These are phyloP conservation scores for Thymallus thymallus DNA, from an alignment of 2,113 vertebrate genomes.

Conservation along the genomic window DNA sequence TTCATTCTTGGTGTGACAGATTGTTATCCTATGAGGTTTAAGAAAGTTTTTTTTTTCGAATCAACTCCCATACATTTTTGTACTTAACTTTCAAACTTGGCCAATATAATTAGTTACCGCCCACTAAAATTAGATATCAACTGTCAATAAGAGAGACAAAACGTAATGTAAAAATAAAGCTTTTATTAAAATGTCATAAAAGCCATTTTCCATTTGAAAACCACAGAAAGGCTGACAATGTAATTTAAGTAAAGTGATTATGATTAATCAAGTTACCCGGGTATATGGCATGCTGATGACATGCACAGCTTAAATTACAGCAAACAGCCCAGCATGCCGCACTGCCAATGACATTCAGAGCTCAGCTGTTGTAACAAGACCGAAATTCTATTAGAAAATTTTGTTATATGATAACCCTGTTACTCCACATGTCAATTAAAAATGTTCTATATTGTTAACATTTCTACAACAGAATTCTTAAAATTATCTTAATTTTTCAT, in stretches of 20 bases:
- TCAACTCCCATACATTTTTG: too few relatives aligned
- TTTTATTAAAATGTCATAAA: conserved; percentile 7
- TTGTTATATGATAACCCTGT: not conserved
- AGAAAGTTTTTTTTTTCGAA: too few relatives aligned
- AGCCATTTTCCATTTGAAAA: conserved; percentile 1
- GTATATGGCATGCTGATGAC: not conserved
- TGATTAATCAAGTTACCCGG: not conserved
- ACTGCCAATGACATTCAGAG: not conserved
- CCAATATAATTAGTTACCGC: too few relatives aligned
- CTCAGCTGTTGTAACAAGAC: not conserved
- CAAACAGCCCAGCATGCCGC: not conserved
- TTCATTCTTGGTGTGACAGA: too few relatives aligned
- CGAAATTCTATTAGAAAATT: not conserved
- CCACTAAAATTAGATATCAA: not conserved
- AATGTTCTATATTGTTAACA: not conserved
- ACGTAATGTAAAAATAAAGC: not conserved
- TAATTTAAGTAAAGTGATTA: not conserved
- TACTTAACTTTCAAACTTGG: too few relatives aligned
- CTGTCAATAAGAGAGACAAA: not conserved
- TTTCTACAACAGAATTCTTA: not conserved
- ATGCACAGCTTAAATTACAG: conserved; percentile 3
- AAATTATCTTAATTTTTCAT: not conserved
- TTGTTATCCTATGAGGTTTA: too few relatives aligned
- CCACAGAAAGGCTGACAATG: not conserved
- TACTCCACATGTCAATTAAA: not conserved